phyloP scores from a whole-genome alignment of 2,888 invertebrate genomes.

The Athetis lepigone region DNA sequence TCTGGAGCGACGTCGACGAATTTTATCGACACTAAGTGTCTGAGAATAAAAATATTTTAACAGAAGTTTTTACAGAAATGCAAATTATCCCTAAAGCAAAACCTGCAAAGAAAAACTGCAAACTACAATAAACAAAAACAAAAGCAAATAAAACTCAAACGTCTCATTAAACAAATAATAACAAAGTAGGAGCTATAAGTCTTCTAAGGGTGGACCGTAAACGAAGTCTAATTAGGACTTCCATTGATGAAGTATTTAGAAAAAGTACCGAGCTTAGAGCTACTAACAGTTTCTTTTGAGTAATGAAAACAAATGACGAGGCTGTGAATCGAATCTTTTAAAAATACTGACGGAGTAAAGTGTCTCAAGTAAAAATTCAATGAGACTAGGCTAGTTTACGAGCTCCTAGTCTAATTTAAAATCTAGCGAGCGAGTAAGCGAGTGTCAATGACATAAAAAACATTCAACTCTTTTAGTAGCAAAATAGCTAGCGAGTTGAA shows the following conservation, averaged over 20 bases:
- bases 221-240: constrained; percentile 40
- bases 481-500: no score
- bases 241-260: constrained; percentile 30
- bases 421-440: no score
- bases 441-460: no score
- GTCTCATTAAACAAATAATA: constrained; percentile 38
- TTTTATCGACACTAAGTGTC: no score
- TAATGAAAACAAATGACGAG: constrained; percentile 20
- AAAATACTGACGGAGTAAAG: no score
- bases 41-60: no score
- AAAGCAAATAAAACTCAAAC: constrained; percentile 16
- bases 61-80: not conserved
- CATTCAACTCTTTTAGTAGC: no score
- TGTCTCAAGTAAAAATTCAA: no score
- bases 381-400: no score
- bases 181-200: constrained; percentile 11
- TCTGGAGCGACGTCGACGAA: no score
- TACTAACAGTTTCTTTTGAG: constrained; percentile 13
- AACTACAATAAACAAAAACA: not conserved
- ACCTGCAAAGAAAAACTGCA: not conserved
- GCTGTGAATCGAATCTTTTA: not conserved
- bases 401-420: no score
- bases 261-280: constrained; percentile 18
- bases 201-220: constrained; percentile 13
- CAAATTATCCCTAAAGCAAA: not conserved